phyloP scores from a whole-genome alignment of 2,888 invertebrate genomes.

The Drosophila silvestris region DNA sequence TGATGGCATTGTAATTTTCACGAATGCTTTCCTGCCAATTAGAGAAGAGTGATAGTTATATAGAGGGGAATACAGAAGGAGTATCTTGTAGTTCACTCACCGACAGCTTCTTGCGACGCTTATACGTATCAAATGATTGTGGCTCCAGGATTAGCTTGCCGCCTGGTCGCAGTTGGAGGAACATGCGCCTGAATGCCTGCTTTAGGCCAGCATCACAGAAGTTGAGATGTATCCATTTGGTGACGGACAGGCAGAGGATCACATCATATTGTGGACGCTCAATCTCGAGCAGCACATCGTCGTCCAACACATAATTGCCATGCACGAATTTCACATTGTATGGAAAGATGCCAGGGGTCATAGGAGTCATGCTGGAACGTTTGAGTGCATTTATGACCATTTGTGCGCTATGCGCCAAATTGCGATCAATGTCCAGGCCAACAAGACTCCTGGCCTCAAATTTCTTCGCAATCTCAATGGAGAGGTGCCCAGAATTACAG shows the following conservation, averaged over 20 bases:
- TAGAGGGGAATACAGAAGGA: neutral
- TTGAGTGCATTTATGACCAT: conserved; percentile 58
- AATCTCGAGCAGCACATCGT: conserved; percentile 89
- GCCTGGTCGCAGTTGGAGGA: conserved; percentile 90
- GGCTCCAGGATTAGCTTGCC: conserved; percentile 93
- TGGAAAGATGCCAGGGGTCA: conserved; percentile 87
- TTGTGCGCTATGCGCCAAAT: conserved; percentile 87
- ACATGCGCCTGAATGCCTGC: conserved; percentile 92
- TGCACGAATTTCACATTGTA: conserved; percentile 91
- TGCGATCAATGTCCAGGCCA: conserved; percentile 94
- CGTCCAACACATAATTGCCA: conserved; percentile 93
- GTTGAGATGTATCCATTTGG: conserved; percentile 97
- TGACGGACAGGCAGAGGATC: conserved; percentile 93
- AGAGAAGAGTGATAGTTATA: neutral
- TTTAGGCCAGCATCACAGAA: conserved; percentile 94
- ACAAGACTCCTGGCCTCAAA: conserved; percentile 89
- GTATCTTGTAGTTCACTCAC: conserved; percentile 82
- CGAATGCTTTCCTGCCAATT: conserved; percentile 51
- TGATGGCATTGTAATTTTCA: conserved; percentile 86
- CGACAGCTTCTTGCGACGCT: conserved; percentile 89
- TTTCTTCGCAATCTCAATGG: conserved; percentile 91
- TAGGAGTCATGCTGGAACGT: conserved; percentile 24
- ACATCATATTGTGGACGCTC: conserved; percentile 93
- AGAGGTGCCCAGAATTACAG: conserved; percentile 94
- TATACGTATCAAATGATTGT: conserved; percentile 93